Evolutionary conservation across 2,888 invertebrate species (phyloP).

Genomic region (Schizaphis graminum): DNA sequence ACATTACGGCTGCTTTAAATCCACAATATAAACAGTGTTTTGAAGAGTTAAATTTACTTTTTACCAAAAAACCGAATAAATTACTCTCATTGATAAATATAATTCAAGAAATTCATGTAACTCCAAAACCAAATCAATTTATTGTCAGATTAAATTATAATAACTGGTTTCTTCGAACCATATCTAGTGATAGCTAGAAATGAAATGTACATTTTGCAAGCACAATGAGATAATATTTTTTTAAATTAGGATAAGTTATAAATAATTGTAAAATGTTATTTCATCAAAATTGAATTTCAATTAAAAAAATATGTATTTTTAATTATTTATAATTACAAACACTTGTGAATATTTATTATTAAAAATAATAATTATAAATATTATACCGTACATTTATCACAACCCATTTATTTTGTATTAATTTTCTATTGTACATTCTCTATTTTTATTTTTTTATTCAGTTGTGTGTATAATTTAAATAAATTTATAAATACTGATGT

Average conservation of each 20-base stretch:
- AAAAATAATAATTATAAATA: conserved; percentile 10
- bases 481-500: neutral
- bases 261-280: neutral
- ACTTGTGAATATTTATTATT: neutral
- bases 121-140: conserved; percentile 62
- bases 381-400: neutral
- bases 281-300: neutral
- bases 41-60: conserved; percentile 58
- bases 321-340: neutral
- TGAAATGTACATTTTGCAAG: neutral
- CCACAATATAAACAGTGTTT: conserved; percentile 58
- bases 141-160: conserved; percentile 47
- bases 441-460: neutral
- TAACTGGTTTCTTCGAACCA: conserved; percentile 26
- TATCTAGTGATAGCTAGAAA: conserved; percentile 6
- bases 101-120: conserved; percentile 38
- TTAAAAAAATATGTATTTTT: neutral
- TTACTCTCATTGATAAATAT: conserved; percentile 72
- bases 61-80: conserved; percentile 68
- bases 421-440: neutral
- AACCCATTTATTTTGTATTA: neutral
- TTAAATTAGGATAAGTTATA: neutral
- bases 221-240: neutral
- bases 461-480: neutral
- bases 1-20: conserved; percentile 39